Percentiles rank a stretch among this genome's conserved stretches.
phyloP scores from a whole-genome alignment of 2,888 invertebrate genomes.

The Epistrophe grossulariae region DNA sequence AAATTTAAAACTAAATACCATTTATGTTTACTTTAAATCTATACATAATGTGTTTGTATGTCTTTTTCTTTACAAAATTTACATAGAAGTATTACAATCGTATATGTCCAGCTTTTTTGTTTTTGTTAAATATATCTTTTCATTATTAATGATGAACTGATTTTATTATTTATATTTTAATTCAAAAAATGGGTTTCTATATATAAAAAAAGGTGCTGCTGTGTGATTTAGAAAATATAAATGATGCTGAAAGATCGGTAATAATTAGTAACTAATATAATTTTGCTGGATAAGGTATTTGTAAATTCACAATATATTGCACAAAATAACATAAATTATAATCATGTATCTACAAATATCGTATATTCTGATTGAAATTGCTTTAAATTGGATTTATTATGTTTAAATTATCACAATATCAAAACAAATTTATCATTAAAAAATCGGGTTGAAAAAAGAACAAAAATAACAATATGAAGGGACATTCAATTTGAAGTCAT shows the following conservation, averaged over 20 bases:
- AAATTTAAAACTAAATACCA: conserved; percentile 73
- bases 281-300: conserved; percentile 55
- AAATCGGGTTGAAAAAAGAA: neutral
- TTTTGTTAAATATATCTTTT: conserved; percentile 6
- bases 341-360: conserved; percentile 66
- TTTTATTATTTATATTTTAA: conserved; percentile 3
- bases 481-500: neutral
- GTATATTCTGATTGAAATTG: conserved; percentile 32
- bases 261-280: neutral
- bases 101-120: conserved; percentile 72
- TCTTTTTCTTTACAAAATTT: conserved; percentile 71
- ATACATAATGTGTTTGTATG: neutral
- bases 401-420: conserved; percentile 52
- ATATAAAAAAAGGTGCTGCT: neutral
- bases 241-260: neutral
- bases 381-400: conserved; percentile 16
- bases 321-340: conserved; percentile 71
- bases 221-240: conserved; percentile 21
- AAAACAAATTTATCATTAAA: neutral
- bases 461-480: neutral
- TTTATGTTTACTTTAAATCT: conserved; percentile 45
- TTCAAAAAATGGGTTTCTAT: neutral
- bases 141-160: conserved; percentile 30
- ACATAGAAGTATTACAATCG: conserved; percentile 61
- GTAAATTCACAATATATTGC: conserved; percentile 69